Base-by-base conservation (phyloP, 64 coral and sea anemone genomes). In the Pocillopora damicornis region DNA sequence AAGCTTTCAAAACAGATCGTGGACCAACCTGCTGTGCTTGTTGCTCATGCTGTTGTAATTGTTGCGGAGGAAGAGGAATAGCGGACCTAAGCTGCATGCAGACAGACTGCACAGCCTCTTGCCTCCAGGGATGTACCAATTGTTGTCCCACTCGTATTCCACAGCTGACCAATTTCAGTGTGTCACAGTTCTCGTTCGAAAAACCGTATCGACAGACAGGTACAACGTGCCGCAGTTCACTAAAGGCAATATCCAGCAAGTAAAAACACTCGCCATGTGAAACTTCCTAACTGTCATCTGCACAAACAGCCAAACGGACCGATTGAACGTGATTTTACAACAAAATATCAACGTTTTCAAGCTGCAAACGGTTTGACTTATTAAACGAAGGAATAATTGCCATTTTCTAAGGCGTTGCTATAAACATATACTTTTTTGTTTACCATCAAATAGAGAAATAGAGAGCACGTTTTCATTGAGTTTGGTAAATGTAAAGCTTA, bases 191-290 rank as follows among this genome's bases (percentile, higher is more conserved):
- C 14, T 17, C 61, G 9, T 17, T 68, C 17, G 12, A 18, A 16
- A 61, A 2, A 7, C 75, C 87, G 59, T 88, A 77, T 67, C 59
- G 78, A 56, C 87, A 88, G 23, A 88, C 78, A 61, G 87, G 87
- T 88, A 88, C 75, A 88, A 88, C 13, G 87, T 88, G 73, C 37
- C 79, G 60, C 87, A 88, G 87, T 88, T 88, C 26, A 88, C 87
- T 0, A 78, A 63, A 63, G 87, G 87, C 30, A 88, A 88, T 78
- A 79, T 88, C 16, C 87, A 88, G 87, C 79, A 61, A 78, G 87
- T 77, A 57, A 18, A 11, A 10, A 61, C 22, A 87, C 38, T 3
- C 5, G 17, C 58, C 10, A n/a, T 51, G 42, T 51, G 3, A 51
- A 51, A 51, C 7, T 51, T 51, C 7, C 42, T 51, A 51, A 51